Evolutionary conservation across 2,113 vertebrate genomes (phyloP), one percentile per base, ranked within the genome.

Genomic region (Elgaria multicarinata): DNA sequence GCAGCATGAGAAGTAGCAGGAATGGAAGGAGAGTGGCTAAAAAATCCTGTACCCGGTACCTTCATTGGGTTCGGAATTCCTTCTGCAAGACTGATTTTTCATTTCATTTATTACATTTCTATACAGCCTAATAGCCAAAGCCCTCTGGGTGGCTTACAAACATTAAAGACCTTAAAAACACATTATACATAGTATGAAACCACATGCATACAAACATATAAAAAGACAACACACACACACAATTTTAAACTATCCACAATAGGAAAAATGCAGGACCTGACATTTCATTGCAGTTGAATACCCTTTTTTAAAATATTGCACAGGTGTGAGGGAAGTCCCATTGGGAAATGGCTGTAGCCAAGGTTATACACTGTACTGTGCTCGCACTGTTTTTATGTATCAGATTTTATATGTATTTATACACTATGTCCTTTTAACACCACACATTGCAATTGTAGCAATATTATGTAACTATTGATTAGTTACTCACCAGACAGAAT

Each of bases 381-480:
- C 75, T 87, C 83, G 69, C 1, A 67, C 82, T 66, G n/a, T 89
- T 55, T 93, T 91, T 91, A 90, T 74, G 6, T 92, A 88, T 92
- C 66, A 87, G 79, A 85, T 94, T 95, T 94, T 92, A 90, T 90
- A 90, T 90, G 89, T 92, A 90, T 39, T 93, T 94, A 93, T 89
- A 90, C 92, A 86, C 82, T 53, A 92, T 39, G 46, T 92, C 53
- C 46, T 77, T 93, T 95, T 94, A 95, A 94, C 91, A 77, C 90
- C 91, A 92, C 92, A 58, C 55, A 78, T 71, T 86, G 83, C 92
- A 95, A 95, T 93, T 94, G 90, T 87, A 76, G 87, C 50, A 87
- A 81, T 91, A 95, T 95, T 91, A 95, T 94, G 94, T 95, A 94
- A 91, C 90, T 95, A 95, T 95, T 95, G 94, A 95, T 96, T 95